These are phyloP conservation scores for Cynoglossus semilaevis DNA, from an alignment of 2,113 vertebrate genomes.

Conservation along the genomic window DNA sequence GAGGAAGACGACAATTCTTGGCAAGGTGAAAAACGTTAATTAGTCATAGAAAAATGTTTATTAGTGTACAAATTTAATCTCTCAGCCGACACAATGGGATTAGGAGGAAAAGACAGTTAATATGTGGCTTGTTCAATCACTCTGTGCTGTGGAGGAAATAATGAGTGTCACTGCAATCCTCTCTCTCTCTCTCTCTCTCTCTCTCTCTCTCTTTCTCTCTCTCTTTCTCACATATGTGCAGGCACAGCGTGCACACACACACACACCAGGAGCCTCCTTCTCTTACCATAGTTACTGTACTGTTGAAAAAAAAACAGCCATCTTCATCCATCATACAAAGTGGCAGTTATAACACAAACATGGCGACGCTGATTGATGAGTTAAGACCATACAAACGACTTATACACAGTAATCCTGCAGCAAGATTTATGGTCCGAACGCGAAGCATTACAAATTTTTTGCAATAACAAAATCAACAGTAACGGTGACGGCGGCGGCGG, in stretches of 20 bases:
- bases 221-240: too few species aligned
- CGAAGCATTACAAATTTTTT: slow-evolving; percentile 54
- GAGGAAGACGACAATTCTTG: slow-evolving; percentile 76
- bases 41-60: slow-evolving; percentile 76
- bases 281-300: slow-evolving; percentile 45
- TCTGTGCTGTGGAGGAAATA: slow-evolving; percentile 63
- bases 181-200: slow-evolving; percentile 22
- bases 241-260: slow-evolving; percentile 25
- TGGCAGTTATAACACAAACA: slow-evolving; percentile 70
- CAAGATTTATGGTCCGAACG: slow-evolving; percentile 62
- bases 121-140: slow-evolving; percentile 67
- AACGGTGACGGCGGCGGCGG: slow-evolving; percentile 20
- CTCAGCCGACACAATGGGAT: slow-evolving; percentile 73
- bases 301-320: slow-evolving; percentile 55
- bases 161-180: slow-evolving; percentile 63
- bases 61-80: slow-evolving; percentile 79
- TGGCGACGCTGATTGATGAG: slow-evolving; percentile 65
- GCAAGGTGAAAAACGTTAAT: slow-evolving; percentile 80
- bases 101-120: slow-evolving; percentile 71
- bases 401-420: slow-evolving; percentile 54
- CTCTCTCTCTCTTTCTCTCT: too few species aligned
- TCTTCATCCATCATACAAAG: slow-evolving; percentile 67
- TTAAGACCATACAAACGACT: slow-evolving; percentile 56
- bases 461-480: slow-evolving; percentile 59
- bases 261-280: slow-evolving; percentile 13